Percentiles rank a stretch among this genome's conserved stretches.
Evolutionary conservation across 2,113 vertebrate species (phyloP).

Genomic region (Myocastor coypus): DNA sequence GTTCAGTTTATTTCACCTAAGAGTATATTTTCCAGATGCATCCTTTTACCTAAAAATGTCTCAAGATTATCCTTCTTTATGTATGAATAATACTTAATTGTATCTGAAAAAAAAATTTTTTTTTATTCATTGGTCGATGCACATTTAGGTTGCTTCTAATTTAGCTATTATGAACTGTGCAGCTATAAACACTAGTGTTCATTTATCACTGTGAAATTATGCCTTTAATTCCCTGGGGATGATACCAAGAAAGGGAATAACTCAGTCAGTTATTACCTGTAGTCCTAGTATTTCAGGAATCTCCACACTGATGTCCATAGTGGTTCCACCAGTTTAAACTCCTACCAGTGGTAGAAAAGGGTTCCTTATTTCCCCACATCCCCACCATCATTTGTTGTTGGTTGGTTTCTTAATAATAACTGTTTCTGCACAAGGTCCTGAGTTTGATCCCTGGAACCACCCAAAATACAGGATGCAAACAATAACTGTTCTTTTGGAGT

Average conservation of each 20-base stretch:
- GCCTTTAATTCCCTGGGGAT: neutral
- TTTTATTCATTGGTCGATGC: neutral
- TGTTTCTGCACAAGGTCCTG: no score
- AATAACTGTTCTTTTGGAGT: no score
- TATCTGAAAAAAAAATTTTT: neutral
- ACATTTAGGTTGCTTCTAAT: neutral
- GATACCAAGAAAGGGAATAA: neutral
- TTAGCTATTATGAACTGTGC: neutral
- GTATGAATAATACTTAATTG: neutral
- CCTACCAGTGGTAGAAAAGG: neutral
- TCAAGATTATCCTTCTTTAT: neutral
- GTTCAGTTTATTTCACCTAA: neutral
- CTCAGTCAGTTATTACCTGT: neutral
- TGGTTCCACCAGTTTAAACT: neutral
- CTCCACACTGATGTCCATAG: neutral
- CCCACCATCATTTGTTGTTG: neutral
- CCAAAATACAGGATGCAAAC: no score
- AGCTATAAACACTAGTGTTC: neutral
- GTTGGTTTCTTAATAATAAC: neutral
- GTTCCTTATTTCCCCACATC: neutral
- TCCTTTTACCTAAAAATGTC: neutral
- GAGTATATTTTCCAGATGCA: neutral
- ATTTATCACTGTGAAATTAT: neutral
- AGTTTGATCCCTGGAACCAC: no score
- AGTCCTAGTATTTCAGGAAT: neutral